Evolutionary conservation across 2,888 invertebrate species (phyloP).

Genomic region (Acanthosepion esculentum): DNA sequence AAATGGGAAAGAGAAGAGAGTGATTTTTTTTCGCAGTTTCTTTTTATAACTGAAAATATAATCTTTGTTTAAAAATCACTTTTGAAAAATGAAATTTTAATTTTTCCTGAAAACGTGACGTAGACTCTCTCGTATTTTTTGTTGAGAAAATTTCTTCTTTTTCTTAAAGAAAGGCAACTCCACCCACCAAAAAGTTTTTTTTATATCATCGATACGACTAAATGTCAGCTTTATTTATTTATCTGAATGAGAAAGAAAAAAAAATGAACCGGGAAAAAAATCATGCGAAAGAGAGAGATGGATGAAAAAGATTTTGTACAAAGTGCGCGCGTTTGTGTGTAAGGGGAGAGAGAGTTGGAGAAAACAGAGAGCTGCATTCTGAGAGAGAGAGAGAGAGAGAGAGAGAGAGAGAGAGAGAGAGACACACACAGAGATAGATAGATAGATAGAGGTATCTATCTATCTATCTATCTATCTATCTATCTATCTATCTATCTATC

Average conservation of each 20-base stretch:
- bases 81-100: conserved; percentile 20
- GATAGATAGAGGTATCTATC: not conserved
- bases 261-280: not conserved
- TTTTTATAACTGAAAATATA: not conserved
- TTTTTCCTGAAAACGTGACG: not conserved
- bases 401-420: conserved; percentile 33
- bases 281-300: not conserved
- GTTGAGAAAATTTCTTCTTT: not conserved
- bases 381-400: not conserved
- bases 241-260: not conserved
- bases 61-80: not conserved
- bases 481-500: not conserved
- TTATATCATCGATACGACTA: not conserved
- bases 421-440: too few relatives aligned
- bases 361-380: not conserved
- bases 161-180: not conserved
- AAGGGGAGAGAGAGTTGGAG: not conserved
- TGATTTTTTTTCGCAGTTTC: not conserved
- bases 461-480: not conserved
- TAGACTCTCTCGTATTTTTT: not conserved
- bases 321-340: too few relatives aligned
- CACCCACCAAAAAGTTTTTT: not conserved
- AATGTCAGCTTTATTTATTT: not conserved
- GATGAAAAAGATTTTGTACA: too few relatives aligned
- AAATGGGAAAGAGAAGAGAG: too few relatives aligned